phyloP scores from a whole-genome alignment of 1,140 invertebrate genomes.

The Centruroides vittatus region DNA sequence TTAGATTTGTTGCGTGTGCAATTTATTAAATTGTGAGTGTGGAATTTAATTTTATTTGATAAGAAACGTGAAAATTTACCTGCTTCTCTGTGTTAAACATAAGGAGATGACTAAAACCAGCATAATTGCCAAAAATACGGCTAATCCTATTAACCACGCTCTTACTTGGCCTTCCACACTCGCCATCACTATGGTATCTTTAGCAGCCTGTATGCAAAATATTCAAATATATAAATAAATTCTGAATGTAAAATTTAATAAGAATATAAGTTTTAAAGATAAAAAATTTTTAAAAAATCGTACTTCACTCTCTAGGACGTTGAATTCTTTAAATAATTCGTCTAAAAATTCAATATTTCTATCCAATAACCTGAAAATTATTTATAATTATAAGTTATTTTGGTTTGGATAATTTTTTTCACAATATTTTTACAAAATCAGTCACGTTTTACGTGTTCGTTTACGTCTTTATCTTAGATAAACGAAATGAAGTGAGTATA shows the following conservation, averaged over 20 bases:
- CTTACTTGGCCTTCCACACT: conserved; percentile 31
- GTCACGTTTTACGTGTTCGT: too few species aligned
- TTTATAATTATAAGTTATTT: too few species aligned
- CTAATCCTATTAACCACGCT: conserved; percentile 63
- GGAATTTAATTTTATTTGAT: too few species aligned
- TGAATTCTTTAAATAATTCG: conserved; percentile 62
- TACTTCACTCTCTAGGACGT: conserved; percentile 33
- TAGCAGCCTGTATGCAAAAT: conserved; percentile 13
- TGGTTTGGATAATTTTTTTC: too few species aligned
- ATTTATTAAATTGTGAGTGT: too few species aligned
- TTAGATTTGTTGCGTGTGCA: too few species aligned
- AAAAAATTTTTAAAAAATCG: conserved; percentile 9
- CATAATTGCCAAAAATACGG: conserved; percentile 58
- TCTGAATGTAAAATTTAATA: neutral
- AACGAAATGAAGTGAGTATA: too few species aligned
- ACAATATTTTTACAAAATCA: too few species aligned
- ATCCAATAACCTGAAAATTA: conserved; percentile 57
- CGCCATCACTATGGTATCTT: conserved; percentile 6
- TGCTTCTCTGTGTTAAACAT: conserved; percentile 64
- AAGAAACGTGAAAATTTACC: conserved; percentile 19
- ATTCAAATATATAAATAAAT: neutral
- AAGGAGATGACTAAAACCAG: conserved; percentile 59
- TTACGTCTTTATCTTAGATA: too few species aligned
- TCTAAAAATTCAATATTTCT: conserved; percentile 80
- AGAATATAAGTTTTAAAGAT: conserved; percentile 1